Conservation (phyloP, 2,113 vertebrate genomes). For the Pipra filicauda region DNA sequence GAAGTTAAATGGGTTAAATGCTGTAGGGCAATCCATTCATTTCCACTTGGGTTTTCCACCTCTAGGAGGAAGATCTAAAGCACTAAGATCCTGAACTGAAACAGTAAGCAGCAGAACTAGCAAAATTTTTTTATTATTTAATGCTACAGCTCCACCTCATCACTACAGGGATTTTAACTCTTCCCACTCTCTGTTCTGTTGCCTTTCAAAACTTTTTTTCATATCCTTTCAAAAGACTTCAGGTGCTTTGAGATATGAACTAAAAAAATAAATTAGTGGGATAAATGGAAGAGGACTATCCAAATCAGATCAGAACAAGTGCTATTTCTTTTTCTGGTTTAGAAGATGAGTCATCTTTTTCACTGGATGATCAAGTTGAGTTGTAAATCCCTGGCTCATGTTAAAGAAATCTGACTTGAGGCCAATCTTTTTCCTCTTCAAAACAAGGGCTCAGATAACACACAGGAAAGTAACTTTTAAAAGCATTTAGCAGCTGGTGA, state of each 20-base stretch:
- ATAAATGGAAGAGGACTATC: background rate
- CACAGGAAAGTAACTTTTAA: background rate
- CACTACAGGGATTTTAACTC: background rate
- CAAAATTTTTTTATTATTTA: background rate
- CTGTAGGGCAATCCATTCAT: background rate
- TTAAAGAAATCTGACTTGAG: background rate
- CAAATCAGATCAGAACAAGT: background rate
- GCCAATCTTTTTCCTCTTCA: background rate
- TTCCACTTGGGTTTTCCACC: background rate
- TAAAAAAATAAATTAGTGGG: background rate
- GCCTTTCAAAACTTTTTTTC: background rate
- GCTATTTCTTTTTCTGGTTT: background rate
- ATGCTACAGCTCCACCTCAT: fast-evolving
- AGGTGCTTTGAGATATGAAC: background rate
- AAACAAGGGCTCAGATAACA: background rate
- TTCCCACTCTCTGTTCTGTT: background rate
- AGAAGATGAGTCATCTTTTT: background rate
- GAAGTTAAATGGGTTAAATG: background rate
- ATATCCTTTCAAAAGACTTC: background rate
- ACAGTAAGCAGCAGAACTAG: background rate
- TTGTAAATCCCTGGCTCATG: background rate
- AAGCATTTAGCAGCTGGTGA: background rate
- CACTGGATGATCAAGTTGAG: background rate
- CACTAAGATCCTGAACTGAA: background rate
- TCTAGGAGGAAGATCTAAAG: background rate